Conservation (phyloP, 92 coral and sea anemone genomes). For the Anthopleura xanthogrammica region DNA sequence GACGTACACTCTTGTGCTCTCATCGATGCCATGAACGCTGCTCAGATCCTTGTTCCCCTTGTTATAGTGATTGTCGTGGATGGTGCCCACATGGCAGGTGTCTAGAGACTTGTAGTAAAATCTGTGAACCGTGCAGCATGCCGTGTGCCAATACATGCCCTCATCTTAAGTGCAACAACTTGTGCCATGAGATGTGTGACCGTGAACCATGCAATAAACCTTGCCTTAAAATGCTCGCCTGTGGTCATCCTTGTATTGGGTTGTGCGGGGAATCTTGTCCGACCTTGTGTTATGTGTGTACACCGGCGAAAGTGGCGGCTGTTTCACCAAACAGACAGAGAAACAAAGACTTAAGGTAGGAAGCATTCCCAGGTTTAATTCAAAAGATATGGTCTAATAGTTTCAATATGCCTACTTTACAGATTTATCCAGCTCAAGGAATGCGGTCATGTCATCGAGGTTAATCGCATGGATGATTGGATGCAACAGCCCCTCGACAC, state of each 20-base stretch:
- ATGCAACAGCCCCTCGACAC: conserved; percentile 24
- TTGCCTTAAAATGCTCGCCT: background rate
- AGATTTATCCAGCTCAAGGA: conserved; percentile 60
- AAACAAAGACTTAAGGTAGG: conserved; percentile 23
- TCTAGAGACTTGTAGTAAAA: conserved; percentile 31
- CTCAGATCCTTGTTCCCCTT: conserved; percentile 70
- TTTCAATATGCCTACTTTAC: no score
- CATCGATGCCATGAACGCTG: conserved; percentile 62
- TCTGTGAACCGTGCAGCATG: conserved; percentile 50
- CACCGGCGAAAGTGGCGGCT: conserved; percentile 40
- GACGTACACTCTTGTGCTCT: conserved; percentile 59
- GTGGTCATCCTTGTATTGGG: conserved; percentile 68
- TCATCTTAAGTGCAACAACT: conserved; percentile 55
- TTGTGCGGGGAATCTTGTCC: conserved; percentile 83
- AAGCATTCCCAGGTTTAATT: background rate
- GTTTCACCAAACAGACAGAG: conserved; percentile 12
- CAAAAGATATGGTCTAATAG: no score
- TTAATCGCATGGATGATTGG: conserved; percentile 60
- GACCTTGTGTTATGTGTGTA: conserved; percentile 52
- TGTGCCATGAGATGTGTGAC: conserved; percentile 45
- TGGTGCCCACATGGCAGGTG: conserved; percentile 62
- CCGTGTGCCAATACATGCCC: conserved; percentile 55
- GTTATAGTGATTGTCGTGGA: conserved; percentile 44
- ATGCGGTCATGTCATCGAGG: conserved; percentile 61
- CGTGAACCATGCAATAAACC: conserved; percentile 33